Percentiles rank a stretch among this genome's conserved stretches.
Evolutionary conservation across 2,113 vertebrate species (phyloP).

Genomic region (Chelonoidis abingdonii): DNA sequence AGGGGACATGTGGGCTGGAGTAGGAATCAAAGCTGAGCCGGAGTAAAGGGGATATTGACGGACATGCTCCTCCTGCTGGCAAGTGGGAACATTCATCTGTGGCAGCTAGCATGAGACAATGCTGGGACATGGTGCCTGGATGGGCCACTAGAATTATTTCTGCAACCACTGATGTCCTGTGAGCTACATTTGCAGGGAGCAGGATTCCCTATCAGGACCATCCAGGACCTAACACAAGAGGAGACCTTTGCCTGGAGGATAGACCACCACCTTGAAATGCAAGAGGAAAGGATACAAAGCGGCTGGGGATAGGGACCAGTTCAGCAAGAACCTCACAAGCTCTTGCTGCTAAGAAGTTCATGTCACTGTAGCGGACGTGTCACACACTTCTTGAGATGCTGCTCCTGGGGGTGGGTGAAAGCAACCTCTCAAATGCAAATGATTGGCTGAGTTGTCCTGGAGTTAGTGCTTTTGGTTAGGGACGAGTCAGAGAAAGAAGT

Average conservation of each 20-base stretch:
- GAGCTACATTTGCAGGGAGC: not conserved
- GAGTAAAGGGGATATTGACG: not conserved
- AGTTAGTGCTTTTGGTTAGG: not conserved
- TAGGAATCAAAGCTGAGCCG: not conserved
- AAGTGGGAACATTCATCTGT: not conserved
- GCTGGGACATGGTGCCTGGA: too few species aligned
- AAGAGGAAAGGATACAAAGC: not conserved
- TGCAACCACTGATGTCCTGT: not conserved
- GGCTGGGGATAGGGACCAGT: not conserved
- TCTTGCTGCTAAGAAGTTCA: not conserved
- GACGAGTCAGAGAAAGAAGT: not conserved
- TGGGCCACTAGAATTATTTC: not conserved
- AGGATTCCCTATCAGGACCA: not conserved
- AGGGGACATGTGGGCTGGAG: not conserved
- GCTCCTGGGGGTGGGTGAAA: not conserved
- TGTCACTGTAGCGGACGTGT: not conserved
- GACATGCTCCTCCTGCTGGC: not conserved
- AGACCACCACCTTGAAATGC: not conserved
- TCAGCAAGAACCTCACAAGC: not conserved
- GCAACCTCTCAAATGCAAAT: not conserved
- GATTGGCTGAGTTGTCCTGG: not conserved
- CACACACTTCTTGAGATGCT: too few species aligned
- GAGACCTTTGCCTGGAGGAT: not conserved
- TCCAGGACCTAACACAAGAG: too few species aligned
- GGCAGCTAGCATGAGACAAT: not conserved